Evolutionary conservation across 2,113 vertebrate genomes (phyloP).

Genomic region (Rhineura floridana): DNA sequence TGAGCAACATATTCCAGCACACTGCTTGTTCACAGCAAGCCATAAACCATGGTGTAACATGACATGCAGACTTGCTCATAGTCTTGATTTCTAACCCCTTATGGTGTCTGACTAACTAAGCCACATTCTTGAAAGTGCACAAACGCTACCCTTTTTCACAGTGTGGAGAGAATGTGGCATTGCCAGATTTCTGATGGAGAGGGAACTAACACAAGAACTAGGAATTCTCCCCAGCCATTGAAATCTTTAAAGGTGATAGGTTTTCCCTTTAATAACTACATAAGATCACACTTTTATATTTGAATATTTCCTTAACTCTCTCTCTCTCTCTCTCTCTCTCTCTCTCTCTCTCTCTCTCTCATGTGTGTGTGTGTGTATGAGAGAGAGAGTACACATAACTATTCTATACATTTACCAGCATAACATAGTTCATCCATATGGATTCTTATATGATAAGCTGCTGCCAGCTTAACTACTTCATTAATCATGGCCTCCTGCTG

Average conservation of each 20-base stretch:
- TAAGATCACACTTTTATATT: not conserved
- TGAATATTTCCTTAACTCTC: not conserved
- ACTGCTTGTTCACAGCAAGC: too few relatives aligned
- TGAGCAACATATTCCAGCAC: too few relatives aligned
- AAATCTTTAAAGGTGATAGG: not conserved
- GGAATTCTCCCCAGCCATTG: not conserved
- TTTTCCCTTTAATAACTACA: not conserved
- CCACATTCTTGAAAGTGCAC: not conserved
- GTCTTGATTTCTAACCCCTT: not conserved
- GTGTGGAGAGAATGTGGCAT: not conserved
- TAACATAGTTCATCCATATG: not conserved
- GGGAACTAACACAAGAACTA: not conserved
- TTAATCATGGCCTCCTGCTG: too few relatives aligned
- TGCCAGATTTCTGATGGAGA: not conserved
- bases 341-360: too few relatives aligned
- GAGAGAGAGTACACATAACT: not conserved
- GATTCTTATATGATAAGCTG: not conserved
- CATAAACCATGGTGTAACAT: too few relatives aligned
- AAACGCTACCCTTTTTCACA: not conserved
- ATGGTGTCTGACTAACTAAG: not conserved
- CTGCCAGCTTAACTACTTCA: not conserved
- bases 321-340: too few relatives aligned
- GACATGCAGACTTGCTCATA: too few relatives aligned
- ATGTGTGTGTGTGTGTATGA: too few relatives aligned
- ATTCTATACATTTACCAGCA: not conserved